Percentiles rank a stretch among this genome's conserved stretches.
phyloP scores from a whole-genome alignment of 2,888 invertebrate genomes.

The Lasioglossum villosulum region DNA sequence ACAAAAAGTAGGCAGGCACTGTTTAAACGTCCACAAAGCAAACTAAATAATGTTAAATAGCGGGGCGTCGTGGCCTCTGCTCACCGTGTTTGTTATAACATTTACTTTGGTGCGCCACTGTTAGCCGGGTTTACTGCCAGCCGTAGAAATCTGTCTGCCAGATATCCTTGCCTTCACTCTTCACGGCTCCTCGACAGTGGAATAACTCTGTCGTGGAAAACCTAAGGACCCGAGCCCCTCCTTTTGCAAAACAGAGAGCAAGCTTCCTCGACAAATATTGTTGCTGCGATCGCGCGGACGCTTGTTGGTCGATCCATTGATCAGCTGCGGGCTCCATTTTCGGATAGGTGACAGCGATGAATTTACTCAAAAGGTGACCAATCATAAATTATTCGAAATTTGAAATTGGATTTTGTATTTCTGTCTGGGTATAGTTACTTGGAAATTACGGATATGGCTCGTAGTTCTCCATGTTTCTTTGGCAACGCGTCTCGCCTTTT shows the following conservation, averaged over 20 bases:
- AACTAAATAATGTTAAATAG: conserved; percentile 84
- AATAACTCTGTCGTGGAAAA: conserved; percentile 64
- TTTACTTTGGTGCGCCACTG: conserved; percentile 82
- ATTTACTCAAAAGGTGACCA: no score
- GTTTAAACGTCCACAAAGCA: conserved; percentile 83
- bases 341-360: no score
- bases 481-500: background rate
- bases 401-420: background rate
- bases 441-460: background rate
- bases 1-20: conserved; percentile 80
- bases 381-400: no score
- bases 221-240: conserved; percentile 13
- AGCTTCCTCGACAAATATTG: background rate
- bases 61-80: conserved; percentile 79
- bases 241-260: background rate
- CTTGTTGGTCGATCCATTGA: background rate
- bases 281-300: background rate
- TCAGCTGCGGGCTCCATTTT: background rate
- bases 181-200: conserved; percentile 71
- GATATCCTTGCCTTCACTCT: conserved; percentile 78
- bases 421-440: background rate
- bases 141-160: conserved; percentile 81
- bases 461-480: background rate
- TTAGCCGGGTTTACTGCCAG: conserved; percentile 78
- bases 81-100: conserved; percentile 82